Evolutionary conservation across 1,140 invertebrate species (phyloP).

Genomic region (Aleiodes sp.): DNA sequence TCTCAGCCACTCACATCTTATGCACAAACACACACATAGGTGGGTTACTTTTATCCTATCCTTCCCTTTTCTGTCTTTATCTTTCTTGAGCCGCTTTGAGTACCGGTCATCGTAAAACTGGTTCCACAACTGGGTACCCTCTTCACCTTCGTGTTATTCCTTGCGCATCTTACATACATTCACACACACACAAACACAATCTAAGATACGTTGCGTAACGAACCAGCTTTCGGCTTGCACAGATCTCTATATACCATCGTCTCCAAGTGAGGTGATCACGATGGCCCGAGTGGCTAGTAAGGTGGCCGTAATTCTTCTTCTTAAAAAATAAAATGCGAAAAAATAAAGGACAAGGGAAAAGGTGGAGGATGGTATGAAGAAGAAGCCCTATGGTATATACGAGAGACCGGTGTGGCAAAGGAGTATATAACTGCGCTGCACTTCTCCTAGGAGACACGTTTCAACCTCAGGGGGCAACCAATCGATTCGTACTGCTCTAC

Average conservation of each 20-base stretch:
- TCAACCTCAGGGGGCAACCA: background rate
- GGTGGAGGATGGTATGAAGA: background rate
- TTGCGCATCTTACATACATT: background rate
- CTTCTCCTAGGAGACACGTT: conserved; percentile 17
- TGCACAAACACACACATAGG: background rate
- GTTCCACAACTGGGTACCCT: conserved; percentile 33
- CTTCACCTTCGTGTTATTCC: conserved; percentile 8
- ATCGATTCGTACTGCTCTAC: background rate
- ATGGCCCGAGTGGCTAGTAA: conserved; percentile 27
- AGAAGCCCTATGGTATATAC: conserved; percentile 1
- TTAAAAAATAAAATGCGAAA: background rate
- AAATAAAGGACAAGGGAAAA: background rate
- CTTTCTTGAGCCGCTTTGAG: background rate
- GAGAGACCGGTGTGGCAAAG: background rate
- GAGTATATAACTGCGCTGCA: background rate
- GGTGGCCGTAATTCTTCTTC: conserved; percentile 32
- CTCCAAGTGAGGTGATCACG: conserved; percentile 4
- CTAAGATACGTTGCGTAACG: conserved; percentile 25
- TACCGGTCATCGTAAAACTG: conserved; percentile 17
- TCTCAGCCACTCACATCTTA: background rate
- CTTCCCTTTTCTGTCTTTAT: background rate
- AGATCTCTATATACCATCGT: conserved; percentile 24
- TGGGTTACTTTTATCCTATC: background rate
- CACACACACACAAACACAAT: background rate
- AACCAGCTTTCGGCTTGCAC: conserved; percentile 41